Percentiles rank a stretch among this genome's conserved stretches.
These are phyloP conservation scores for Semicossyphus pulcher DNA, from an alignment of 2,113 vertebrate genomes.

Conservation along the genomic window DNA sequence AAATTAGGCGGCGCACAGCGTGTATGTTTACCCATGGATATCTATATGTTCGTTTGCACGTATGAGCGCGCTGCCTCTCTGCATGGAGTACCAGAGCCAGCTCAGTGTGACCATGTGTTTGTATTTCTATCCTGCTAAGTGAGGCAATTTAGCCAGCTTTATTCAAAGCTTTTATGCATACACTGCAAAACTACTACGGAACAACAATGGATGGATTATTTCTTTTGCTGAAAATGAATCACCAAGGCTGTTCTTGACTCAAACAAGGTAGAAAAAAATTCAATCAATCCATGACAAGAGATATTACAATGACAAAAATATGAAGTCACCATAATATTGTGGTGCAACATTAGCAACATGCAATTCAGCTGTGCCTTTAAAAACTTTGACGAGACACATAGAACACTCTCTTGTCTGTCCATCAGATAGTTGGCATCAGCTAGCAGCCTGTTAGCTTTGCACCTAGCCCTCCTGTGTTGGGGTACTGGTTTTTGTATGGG, in stretches of 20 bases:
- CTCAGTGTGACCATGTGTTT: conserved; percentile 53
- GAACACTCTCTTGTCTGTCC: too few species aligned
- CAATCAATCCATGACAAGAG: conserved; percentile 1
- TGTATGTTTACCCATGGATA: conserved; percentile 31
- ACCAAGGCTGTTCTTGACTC: conserved; percentile 34
- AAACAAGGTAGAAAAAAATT: conserved; percentile 30
- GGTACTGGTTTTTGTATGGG: too few species aligned
- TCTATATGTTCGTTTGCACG: conserved; percentile 9
- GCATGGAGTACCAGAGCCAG: conserved; percentile 23
- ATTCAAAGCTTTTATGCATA: conserved; percentile 34
- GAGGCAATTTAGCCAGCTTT: conserved; percentile 39
- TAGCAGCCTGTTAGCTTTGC: too few species aligned
- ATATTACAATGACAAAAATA: conserved; percentile 13
- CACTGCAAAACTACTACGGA: conserved; percentile 26
- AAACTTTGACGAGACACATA: too few species aligned
- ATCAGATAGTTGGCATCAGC: too few species aligned
- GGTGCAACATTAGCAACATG: too few species aligned
- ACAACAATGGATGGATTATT: conserved; percentile 9
- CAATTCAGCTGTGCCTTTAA: too few species aligned
- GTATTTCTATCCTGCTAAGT: conserved; percentile 44
- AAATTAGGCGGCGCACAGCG: conserved; percentile 47
- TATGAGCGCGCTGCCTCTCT: conserved; percentile 23
- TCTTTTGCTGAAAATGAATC: conserved; percentile 28
- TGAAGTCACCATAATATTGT: too few species aligned
- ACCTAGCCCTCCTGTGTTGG: too few species aligned